These are phyloP conservation scores for Platysteira castanea DNA, from an alignment of 2,113 vertebrate genomes.

Conservation along the genomic window DNA sequence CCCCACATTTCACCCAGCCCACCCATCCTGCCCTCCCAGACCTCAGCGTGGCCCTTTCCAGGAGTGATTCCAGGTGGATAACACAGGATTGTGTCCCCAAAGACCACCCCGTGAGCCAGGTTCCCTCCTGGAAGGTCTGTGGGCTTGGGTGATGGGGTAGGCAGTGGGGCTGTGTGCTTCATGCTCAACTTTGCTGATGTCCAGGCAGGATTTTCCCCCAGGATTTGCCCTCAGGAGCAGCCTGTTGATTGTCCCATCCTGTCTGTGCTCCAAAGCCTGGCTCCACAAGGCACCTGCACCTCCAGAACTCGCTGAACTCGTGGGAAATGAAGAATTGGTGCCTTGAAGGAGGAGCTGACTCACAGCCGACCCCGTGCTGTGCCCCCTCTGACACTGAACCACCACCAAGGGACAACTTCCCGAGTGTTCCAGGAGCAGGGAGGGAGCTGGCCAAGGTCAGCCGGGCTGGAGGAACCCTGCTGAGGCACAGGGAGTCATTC, in stretches of 20 bases:
- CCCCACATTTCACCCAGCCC: background rate
- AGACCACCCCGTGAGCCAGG: background rate
- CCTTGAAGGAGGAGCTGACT: background rate
- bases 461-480: background rate
- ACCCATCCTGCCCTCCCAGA: background rate
- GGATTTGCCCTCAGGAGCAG: background rate
- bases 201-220: background rate
- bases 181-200: fast-evolving
- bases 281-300: background rate
- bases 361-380: background rate
- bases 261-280: background rate
- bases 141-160: background rate
- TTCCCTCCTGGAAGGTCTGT: fast-evolving
- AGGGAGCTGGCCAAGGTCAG: background rate
- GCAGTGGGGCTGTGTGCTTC: background rate
- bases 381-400: background rate
- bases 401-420: background rate
- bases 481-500: background rate
- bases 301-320: fast-evolving
- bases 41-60: background rate
- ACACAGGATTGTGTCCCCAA: fast-evolving
- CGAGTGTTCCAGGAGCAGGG: background rate
- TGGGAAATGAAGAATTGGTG: background rate
- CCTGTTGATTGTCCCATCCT: background rate
- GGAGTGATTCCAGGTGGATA: background rate